phyloP scores from a whole-genome alignment of 2,113 vertebrate species.

The Taxidea taxus region DNA sequence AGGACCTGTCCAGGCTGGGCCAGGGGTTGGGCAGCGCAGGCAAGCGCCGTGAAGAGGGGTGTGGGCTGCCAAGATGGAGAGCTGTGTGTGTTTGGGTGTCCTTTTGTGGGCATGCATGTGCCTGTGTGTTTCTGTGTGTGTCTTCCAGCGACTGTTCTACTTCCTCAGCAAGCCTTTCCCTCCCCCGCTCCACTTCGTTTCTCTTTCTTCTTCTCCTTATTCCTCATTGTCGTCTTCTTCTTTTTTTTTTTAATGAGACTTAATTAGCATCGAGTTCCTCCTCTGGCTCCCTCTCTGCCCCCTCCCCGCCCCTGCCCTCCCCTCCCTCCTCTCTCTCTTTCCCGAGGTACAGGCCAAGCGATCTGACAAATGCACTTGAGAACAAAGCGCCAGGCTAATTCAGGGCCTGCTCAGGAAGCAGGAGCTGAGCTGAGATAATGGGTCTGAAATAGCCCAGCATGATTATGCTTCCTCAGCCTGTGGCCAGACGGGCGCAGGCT shows the following conservation, averaged over 20 bases:
- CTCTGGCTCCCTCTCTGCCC: slow-evolving; percentile 55
- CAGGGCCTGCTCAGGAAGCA: slow-evolving; percentile 75
- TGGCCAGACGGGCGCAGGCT: slow-evolving; percentile 65
- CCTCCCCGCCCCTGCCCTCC: slow-evolving; percentile 48
- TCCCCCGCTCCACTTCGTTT: slow-evolving; percentile 56
- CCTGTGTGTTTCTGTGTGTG: slow-evolving; percentile 41
- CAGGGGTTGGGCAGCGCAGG: not conserved
- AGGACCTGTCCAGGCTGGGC: not conserved
- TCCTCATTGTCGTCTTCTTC: slow-evolving; percentile 70
- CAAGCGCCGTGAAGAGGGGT: not conserved
- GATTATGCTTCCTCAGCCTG: slow-evolving; percentile 76
- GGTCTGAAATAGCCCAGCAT: slow-evolving; percentile 75
- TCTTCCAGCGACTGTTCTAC: slow-evolving; percentile 60
- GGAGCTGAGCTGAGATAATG: slow-evolving; percentile 79
- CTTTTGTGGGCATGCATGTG: slow-evolving; percentile 60
- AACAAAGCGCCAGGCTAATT: slow-evolving; percentile 78
- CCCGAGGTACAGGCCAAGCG: slow-evolving; percentile 70
- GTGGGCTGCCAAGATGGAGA: slow-evolving; percentile 35
- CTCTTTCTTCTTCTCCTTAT: slow-evolving; percentile 71
- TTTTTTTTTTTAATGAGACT: slow-evolving; percentile 72
- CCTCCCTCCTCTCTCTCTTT: slow-evolving; percentile 55
- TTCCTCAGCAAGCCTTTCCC: slow-evolving; percentile 69
- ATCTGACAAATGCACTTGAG: slow-evolving; percentile 79
- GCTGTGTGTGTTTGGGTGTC: slow-evolving; percentile 44
- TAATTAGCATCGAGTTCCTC: slow-evolving; percentile 76